Percentiles rank a stretch among this genome's conserved stretches.
Evolutionary conservation across 2,888 invertebrate species (phyloP).

Genomic region (Lepidochrysops patricia): DNA sequence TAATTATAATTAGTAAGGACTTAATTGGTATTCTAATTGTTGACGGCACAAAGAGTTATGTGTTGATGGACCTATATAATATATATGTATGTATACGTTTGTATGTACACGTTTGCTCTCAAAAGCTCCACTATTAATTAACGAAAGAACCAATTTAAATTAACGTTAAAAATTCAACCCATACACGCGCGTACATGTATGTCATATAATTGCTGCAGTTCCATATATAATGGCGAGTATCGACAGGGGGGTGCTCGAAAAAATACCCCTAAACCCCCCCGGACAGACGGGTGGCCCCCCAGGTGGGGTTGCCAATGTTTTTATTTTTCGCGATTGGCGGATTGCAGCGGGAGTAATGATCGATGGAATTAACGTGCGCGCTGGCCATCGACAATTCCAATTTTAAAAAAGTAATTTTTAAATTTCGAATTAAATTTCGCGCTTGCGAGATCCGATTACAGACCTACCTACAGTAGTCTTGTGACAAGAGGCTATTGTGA

Average conservation of each 20-base stretch:
- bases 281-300: conserved; percentile 30
- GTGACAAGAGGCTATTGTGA: too few species aligned
- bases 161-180: conserved; percentile 11
- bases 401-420: conserved; percentile 12
- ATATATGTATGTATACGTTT: too few species aligned
- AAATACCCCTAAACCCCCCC: conserved; percentile 54
- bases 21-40: too few species aligned
- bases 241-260: conserved; percentile 57
- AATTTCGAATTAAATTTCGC: not conserved
- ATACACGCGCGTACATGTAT: conserved; percentile 17
- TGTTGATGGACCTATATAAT: too few species aligned
- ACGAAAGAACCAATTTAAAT: not conserved
- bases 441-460: not conserved
- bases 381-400: conserved; percentile 45
- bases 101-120: too few species aligned
- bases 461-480: too few species aligned
- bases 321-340: conserved; percentile 72
- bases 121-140: too few species aligned
- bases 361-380: conserved; percentile 69
- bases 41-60: too few species aligned
- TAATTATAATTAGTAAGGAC: too few species aligned
- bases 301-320: conserved; percentile 60
- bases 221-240: conserved; percentile 29
- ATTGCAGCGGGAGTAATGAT: conserved; percentile 72
- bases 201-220: conserved; percentile 13